Percentiles rank a stretch among this genome's conserved stretches.
phyloP scores from a whole-genome alignment of 2,888 invertebrate genomes.

The Coecobrya sp. region DNA sequence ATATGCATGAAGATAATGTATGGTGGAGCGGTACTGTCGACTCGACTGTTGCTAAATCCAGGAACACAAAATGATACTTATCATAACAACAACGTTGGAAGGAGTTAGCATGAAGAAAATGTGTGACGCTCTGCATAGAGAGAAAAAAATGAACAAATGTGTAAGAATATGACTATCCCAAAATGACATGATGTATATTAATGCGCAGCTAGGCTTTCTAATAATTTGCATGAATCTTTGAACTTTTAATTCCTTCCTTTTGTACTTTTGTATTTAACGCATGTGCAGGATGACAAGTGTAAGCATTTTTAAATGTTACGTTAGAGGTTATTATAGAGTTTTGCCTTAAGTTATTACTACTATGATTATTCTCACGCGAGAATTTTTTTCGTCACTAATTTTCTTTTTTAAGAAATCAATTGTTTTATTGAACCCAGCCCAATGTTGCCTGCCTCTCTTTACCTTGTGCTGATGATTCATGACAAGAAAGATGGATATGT shows the following conservation, averaged over 20 bases:
- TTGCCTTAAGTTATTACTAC: not conserved
- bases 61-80: conserved; percentile 70
- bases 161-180: conserved; percentile 30
- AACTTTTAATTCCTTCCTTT: conserved; percentile 76
- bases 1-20: conserved; percentile 54
- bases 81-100: conserved; percentile 42
- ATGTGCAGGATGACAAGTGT: not conserved
- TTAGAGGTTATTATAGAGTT: conserved; percentile 47
- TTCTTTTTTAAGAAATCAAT: conserved; percentile 76
- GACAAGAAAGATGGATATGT: conserved; percentile 45
- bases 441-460: conserved; percentile 22
- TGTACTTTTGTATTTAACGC: not conserved
- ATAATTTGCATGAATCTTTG: conserved; percentile 81
- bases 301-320: not conserved
- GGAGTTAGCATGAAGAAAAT: not conserved
- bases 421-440: conserved; percentile 73
- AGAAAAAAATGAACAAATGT: conserved; percentile 15
- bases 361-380: conserved; percentile 57
- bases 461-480: conserved; percentile 57
- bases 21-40: conserved; percentile 61
- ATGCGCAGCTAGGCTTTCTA: conserved; percentile 74
- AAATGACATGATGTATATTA: conserved; percentile 38
- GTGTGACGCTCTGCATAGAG: conserved; percentile 40
- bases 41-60: conserved; percentile 71
- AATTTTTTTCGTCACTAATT: conserved; percentile 63